A percentile compares a stretch with the other conserved stretches of the same genome.
Evolutionary conservation across 2,888 invertebrate genomes (phyloP).

Genomic region (Acholoe squamosa): DNA sequence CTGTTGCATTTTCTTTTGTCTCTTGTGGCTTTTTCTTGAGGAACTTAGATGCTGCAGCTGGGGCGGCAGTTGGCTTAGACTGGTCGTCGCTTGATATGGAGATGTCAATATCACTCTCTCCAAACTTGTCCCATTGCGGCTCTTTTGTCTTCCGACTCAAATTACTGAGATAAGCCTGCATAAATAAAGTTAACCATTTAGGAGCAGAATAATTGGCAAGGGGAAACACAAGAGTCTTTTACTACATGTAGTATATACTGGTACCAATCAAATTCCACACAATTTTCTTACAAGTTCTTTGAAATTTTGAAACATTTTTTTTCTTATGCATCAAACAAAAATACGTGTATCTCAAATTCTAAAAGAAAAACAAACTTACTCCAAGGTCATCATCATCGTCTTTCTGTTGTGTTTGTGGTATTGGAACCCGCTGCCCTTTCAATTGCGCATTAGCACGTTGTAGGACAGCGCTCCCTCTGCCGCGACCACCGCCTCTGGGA

Average conservation of each 20-base stretch:
- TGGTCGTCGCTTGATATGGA: slow-evolving; percentile 61
- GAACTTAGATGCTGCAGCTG: slow-evolving; percentile 57
- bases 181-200: neutral
- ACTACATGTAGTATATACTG: neutral
- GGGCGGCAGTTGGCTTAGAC: neutral
- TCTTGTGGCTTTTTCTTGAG: slow-evolving; percentile 63
- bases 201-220: too few species aligned
- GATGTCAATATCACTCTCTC: slow-evolving; percentile 64
- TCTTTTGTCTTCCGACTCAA: slow-evolving; percentile 63
- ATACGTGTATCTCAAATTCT: too few species aligned
- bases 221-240: too few species aligned
- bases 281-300: neutral
- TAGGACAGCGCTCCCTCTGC: slow-evolving; percentile 60
- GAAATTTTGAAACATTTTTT: too few species aligned
- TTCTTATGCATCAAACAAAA: too few species aligned
- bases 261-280: neutral
- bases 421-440: slow-evolving; percentile 52
- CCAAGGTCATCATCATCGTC: slow-evolving; percentile 58
- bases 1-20: neutral
- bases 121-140: slow-evolving; percentile 68
- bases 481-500: neutral
- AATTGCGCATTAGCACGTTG: slow-evolving; percentile 64
- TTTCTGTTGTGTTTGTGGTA: neutral
- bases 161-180: slow-evolving; percentile 67
- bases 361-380: too few species aligned